Evolutionary conservation across 2,113 vertebrate species (phyloP).

Genomic region (Dromas ardeola): DNA sequence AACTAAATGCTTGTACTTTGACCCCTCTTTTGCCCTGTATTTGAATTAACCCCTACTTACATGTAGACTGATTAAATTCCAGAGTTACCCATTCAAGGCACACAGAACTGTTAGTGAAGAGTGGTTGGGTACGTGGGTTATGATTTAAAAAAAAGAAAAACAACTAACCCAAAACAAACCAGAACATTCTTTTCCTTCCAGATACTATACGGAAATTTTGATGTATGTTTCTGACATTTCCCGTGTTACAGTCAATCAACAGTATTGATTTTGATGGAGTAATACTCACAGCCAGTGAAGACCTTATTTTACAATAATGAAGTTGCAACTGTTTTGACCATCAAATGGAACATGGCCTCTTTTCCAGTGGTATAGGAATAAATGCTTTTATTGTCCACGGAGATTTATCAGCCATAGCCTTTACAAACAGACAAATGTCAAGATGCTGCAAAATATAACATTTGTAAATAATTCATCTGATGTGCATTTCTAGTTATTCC

Average conservation of each 20-base stretch:
- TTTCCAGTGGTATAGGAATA: neutral
- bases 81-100: neutral
- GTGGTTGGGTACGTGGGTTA: neutral
- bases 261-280: neutral
- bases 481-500: neutral
- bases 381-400: constrained; percentile 10
- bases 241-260: neutral
- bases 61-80: neutral
- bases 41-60: neutral
- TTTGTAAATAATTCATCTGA: constrained; percentile 62
- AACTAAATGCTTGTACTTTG: neutral
- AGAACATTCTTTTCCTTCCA: neutral
- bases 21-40: neutral
- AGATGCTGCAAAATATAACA: constrained; percentile 31
- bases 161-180: neutral
- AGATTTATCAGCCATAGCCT: constrained; percentile 3
- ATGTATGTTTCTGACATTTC: neutral
- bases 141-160: neutral
- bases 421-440: constrained; percentile 62
- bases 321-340: neutral
- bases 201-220: neutral
- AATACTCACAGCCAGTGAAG: neutral
- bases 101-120: neutral
- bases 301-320: constrained; percentile 16
- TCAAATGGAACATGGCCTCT: neutral